These are phyloP conservation scores for Sinella curviseta DNA, from an alignment of 1,140 invertebrate species.

Conservation along the genomic window DNA sequence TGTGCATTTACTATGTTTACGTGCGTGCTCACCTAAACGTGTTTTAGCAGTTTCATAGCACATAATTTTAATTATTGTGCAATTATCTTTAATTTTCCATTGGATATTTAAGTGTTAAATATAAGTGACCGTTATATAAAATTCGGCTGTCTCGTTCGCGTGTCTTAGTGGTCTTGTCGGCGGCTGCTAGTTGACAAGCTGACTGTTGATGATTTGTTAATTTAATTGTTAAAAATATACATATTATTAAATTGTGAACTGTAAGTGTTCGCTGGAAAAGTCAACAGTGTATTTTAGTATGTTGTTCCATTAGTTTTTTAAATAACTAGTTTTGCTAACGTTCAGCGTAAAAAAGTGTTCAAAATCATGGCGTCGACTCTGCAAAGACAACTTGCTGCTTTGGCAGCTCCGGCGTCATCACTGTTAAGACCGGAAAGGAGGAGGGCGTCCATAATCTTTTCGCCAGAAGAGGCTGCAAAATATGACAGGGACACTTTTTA, in stretches of 20 bases:
- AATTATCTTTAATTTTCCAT: too few species aligned
- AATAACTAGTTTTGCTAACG: not conserved
- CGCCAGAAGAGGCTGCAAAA: slow-evolving; percentile 81
- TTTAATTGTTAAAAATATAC: too few species aligned
- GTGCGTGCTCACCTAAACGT: too few species aligned
- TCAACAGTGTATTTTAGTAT: not conserved
- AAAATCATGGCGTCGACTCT: slow-evolving; percentile 36
- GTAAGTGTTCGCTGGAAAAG: not conserved
- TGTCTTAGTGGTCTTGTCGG: too few species aligned
- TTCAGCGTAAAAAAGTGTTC: not conserved
- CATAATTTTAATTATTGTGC: too few species aligned
- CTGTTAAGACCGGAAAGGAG: slow-evolving; percentile 67
- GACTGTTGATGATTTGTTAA: too few species aligned
- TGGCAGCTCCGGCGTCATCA: slow-evolving; percentile 76
- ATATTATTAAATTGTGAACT: not conserved
- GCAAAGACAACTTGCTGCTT: slow-evolving; percentile 69
- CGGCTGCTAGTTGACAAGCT: too few species aligned
- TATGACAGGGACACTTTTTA: slow-evolving; percentile 80
- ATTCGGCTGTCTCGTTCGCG: too few species aligned
- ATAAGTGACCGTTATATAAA: too few species aligned
- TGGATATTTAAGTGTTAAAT: too few species aligned
- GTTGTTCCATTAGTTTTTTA: not conserved
- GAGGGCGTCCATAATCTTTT: slow-evolving; percentile 79
- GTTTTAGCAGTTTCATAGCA: too few species aligned
- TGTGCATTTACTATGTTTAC: too few species aligned